phyloP scores from a whole-genome alignment of 2,888 invertebrate genomes.

The Mythimna vitellina region DNA sequence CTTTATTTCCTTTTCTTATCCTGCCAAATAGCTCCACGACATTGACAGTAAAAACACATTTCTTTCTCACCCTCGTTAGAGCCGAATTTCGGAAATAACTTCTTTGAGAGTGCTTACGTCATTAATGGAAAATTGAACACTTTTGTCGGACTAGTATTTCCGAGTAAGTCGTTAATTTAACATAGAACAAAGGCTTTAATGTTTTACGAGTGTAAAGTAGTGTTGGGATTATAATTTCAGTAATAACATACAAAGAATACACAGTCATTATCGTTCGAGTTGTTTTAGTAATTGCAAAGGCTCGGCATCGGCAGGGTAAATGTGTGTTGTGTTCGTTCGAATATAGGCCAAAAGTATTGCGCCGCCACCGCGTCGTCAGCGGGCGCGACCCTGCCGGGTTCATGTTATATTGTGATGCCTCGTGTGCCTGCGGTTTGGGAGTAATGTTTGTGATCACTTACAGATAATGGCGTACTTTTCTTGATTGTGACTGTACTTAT shows the following conservation, averaged over 20 bases:
- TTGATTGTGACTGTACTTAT: conserved; percentile 57
- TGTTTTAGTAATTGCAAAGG: conserved; percentile 71
- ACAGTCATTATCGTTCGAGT: conserved; percentile 70
- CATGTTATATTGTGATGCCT: conserved; percentile 85
- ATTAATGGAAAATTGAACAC: conserved; percentile 43
- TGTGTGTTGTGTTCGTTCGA: conserved; percentile 73
- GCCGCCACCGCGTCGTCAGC: conserved; percentile 49
- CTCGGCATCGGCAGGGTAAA: conserved; percentile 72
- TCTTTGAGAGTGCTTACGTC: conserved; percentile 52
- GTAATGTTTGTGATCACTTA: conserved; percentile 77
- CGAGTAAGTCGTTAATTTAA: conserved; percentile 43
- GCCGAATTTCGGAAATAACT: conserved; percentile 64
- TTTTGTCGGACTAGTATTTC: conserved; percentile 35
- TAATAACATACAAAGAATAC: conserved; percentile 62
- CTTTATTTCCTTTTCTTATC: conserved; percentile 58
- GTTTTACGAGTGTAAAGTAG: conserved; percentile 43
- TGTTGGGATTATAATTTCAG: conserved; percentile 46
- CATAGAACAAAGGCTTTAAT: conserved; percentile 43
- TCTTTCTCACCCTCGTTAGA: conserved; percentile 53
- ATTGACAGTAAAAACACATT: conserved; percentile 56
- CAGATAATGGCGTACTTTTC: conserved; percentile 71
- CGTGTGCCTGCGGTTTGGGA: conserved; percentile 81
- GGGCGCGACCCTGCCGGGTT: conserved; percentile 75
- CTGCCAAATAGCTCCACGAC: conserved; percentile 50
- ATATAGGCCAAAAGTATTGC: conserved; percentile 85